These are phyloP conservation scores for Montipora capricornis DNA, from an alignment of 64 coral and sea anemone species.

Conservation along the genomic window DNA sequence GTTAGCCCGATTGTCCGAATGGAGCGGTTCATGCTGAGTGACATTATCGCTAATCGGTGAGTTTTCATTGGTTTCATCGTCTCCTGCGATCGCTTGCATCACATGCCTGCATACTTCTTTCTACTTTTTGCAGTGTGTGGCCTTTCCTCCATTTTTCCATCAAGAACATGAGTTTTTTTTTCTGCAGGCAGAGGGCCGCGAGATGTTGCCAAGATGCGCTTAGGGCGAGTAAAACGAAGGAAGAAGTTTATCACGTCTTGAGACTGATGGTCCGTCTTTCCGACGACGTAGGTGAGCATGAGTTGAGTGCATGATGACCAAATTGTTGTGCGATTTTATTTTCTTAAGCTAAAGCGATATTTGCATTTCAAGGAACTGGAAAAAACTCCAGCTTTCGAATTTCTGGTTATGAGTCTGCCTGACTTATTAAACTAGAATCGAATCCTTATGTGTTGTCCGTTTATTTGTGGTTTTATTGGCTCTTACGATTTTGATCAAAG, in stretches of 20 bases:
- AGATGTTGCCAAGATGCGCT: slow-evolving; percentile 92
- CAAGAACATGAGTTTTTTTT: slow-evolving; percentile 23
- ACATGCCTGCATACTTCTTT: background rate
- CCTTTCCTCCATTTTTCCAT: background rate
- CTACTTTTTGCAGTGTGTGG: no score
- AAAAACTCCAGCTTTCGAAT: background rate
- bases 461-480: background rate
- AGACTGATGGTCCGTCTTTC: slow-evolving; percentile 88
- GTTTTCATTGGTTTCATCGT: background rate
- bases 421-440: background rate
- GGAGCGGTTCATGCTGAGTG: slow-evolving; percentile 97
- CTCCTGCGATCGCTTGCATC: background rate
- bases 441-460: background rate
- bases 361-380: background rate
- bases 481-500: background rate
- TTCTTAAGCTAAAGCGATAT: background rate
- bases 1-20: slow-evolving; percentile 89
- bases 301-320: background rate
- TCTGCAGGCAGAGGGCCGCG: slow-evolving; percentile 92
- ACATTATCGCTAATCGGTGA: slow-evolving; percentile 98
- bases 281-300: slow-evolving; percentile 93
- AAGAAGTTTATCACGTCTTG: slow-evolving; percentile 93
- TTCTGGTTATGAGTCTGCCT: background rate
- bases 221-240: slow-evolving; percentile 79
- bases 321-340: background rate